Base-by-base conservation (phyloP, 2,113 vertebrate species). In the Pterocles gutturalis region DNA sequence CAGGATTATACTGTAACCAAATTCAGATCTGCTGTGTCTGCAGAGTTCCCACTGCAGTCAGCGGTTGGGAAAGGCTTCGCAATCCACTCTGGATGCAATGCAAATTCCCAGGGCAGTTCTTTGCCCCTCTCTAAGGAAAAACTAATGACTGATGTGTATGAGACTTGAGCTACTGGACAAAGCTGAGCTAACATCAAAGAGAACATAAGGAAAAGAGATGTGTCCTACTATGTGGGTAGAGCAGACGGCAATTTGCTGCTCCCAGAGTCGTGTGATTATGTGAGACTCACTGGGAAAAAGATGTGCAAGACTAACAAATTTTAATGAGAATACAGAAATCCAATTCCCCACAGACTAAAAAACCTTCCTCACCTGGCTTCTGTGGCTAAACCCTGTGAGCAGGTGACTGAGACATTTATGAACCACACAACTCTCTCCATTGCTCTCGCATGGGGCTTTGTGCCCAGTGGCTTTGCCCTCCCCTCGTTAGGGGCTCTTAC, bases 1-100 rank as follows among this genome's bases (percentile, higher is more conserved):
- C 7, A 1, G 92, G 92, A 65, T 91, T 79, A 55, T 83, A 49
- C 48, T 71, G 85, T 48, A 94, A 93, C 95, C 94, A 97, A 96
- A 95, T 79, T 93, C 87, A 82, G 92, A 94, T 77, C 90, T 95
- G 94, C 90, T 95, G 78, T 22, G 66, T 91, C 87, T 91, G 92
- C 94, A 91, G 43, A 15, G 78, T 51, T 93, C 70, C 38, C 75
- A 85, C 9, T 2, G 0, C 69, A 26, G 90, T 90, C 90, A 93
- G 90, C 53, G 0, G 76, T 91, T 72, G 78, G 75, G 85, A 94
- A 87, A 94, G 61, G 20, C 70, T 91, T 85, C 84, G 87, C 87
- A 60, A 58, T 45, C 60, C 34, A 14, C 20, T 75, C 43, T 0
- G 1, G 53, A 55, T 76, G 31, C 51, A 76, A 4, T 34, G 53